Conservation (phyloP, 2,113 vertebrate species). For the Callopanchax toddi region DNA sequence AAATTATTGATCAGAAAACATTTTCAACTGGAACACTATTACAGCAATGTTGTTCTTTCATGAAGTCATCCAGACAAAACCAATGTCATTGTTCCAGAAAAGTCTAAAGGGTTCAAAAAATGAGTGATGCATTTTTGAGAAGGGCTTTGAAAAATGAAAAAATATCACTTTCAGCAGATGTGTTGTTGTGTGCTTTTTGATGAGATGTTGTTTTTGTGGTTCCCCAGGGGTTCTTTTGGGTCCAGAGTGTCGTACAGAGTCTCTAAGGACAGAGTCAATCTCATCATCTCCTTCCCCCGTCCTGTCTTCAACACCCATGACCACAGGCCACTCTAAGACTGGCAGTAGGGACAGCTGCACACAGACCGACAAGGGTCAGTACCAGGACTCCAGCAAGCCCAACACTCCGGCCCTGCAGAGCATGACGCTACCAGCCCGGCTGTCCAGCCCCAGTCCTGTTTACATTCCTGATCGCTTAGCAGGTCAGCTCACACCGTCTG, state of each 20-base stretch:
- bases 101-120: too few species aligned
- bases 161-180: neutral
- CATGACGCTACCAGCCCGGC: conserved; percentile 67
- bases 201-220: neutral
- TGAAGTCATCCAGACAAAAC: too few species aligned
- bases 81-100: neutral
- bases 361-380: conserved; percentile 87
- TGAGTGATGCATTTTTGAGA: too few species aligned
- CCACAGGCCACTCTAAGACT: conserved; percentile 90
- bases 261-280: conserved; percentile 87
- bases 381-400: conserved; percentile 81
- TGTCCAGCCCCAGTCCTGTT: conserved; percentile 79
- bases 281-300: conserved; percentile 94
- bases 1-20: too few species aligned
- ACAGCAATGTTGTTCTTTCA: too few species aligned
- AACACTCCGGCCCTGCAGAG: conserved; percentile 76
- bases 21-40: too few species aligned
- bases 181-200: neutral
- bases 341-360: conserved; percentile 97
- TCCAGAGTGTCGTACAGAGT: too few species aligned
- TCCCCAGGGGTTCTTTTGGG: conserved; percentile 89
- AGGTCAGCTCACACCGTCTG: conserved; percentile 48
- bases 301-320: conserved; percentile 87
- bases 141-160: too few species aligned
- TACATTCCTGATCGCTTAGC: conserved; percentile 82